These are phyloP conservation scores for Lamproptera curius DNA, from an alignment of 2,888 invertebrate genomes.

Conservation along the genomic window DNA sequence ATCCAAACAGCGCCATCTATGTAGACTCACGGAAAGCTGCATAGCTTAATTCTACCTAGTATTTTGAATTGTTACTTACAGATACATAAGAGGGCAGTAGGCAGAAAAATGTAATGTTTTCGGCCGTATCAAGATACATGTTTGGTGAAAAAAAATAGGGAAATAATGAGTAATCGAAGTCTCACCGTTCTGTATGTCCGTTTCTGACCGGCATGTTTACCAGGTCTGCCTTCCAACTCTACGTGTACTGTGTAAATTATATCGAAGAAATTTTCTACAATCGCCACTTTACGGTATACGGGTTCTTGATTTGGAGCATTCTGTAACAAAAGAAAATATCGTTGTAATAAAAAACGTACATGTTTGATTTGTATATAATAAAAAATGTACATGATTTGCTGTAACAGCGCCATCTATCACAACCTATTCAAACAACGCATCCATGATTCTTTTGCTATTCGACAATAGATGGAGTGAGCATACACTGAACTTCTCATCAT, in stretches of 20 bases:
- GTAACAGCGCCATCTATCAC: constrained; percentile 5
- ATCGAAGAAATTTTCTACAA: constrained; percentile 98
- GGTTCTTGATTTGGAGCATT: constrained; percentile 83
- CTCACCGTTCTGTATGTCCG: constrained; percentile 96
- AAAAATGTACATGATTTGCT: background rate
- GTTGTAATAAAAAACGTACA: background rate
- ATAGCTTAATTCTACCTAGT: too few species aligned
- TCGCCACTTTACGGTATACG: constrained; percentile 93
- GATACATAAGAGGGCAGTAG: too few species aligned
- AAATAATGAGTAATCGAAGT: too few species aligned
- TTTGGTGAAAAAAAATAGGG: too few species aligned
- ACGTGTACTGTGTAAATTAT: constrained; percentile 98
- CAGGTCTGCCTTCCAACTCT: constrained; percentile 93
- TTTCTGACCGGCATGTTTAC: constrained; percentile 98
- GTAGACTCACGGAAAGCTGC: too few species aligned
- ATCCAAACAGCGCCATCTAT: too few species aligned
- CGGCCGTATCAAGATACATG: too few species aligned
- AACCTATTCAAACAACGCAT: background rate
- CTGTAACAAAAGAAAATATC: constrained; percentile 73
- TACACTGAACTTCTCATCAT: too few species aligned
- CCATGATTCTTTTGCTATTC: background rate
- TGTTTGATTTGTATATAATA: background rate
- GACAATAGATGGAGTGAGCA: background rate
- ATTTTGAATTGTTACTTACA: too few species aligned
- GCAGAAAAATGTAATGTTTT: too few species aligned